These are phyloP conservation scores for Aporophyla nigra DNA, from an alignment of 2,888 invertebrate genomes.

Conservation along the genomic window DNA sequence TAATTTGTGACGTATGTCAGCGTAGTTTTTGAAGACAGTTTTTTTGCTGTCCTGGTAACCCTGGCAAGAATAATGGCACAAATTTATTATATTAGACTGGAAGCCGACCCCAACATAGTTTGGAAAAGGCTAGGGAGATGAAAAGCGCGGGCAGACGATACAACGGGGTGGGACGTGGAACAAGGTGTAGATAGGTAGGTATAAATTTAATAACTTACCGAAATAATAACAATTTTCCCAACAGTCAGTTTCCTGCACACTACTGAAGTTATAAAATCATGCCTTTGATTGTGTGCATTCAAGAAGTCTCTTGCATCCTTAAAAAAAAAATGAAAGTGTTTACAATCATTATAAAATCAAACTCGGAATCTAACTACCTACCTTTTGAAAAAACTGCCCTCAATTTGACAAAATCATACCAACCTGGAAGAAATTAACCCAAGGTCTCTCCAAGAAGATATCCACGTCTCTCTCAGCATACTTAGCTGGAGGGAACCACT, in stretches of 20 bases:
- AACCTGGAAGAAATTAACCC: conserved; percentile 80
- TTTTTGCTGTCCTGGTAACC: no score
- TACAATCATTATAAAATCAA: neutral
- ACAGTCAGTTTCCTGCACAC: conserved; percentile 74
- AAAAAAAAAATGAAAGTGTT: conserved; percentile 1
- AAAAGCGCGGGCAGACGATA: no score
- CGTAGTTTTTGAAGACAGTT: no score
- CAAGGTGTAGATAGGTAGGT: neutral
- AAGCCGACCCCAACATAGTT: no score
- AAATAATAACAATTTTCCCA: conserved; percentile 70
- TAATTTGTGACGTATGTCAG: no score
- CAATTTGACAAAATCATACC: neutral
- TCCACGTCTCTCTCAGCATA: conserved; percentile 67
- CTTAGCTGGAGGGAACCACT: conserved; percentile 77
- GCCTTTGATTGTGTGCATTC: conserved; percentile 76
- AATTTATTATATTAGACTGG: no score
- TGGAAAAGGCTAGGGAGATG: no score
- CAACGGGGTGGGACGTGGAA: no score
- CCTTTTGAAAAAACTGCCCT: neutral
- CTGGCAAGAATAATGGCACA: no score
- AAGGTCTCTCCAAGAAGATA: conserved; percentile 77
- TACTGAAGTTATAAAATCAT: conserved; percentile 76
- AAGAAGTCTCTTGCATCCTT: conserved; percentile 84
- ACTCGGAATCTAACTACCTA: neutral
- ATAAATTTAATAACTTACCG: conserved; percentile 69